Conservation (phyloP, 2,797 vertebrate species). For the Iguana delicatissima region DNA sequence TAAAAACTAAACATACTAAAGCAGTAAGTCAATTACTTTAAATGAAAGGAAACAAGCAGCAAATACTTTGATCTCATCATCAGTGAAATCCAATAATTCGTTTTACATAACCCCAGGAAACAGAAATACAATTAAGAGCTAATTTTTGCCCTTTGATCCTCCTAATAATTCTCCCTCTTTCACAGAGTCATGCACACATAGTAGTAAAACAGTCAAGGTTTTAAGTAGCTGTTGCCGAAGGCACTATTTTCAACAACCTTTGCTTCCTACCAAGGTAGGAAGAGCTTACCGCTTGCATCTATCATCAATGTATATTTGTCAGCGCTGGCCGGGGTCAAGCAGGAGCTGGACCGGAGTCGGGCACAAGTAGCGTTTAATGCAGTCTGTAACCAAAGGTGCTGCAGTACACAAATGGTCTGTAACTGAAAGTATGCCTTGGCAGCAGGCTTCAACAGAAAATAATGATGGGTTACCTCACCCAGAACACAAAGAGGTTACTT, state of each 20-base stretch:
- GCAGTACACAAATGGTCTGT: too few species aligned
- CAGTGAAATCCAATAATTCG: constrained; percentile 48
- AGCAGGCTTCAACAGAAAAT: too few species aligned
- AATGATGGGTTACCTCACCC: too few species aligned
- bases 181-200: constrained; percentile 30
- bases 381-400: too few species aligned
- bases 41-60: constrained; percentile 54
- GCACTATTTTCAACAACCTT: constrained; percentile 48
- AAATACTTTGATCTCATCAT: constrained; percentile 50
- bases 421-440: too few species aligned
- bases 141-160: constrained; percentile 66
- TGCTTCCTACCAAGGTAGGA: neutral
- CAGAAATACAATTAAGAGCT: constrained; percentile 63
- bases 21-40: constrained; percentile 41
- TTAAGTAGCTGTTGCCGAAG: constrained; percentile 46
- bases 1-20: constrained; percentile 53
- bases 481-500: too few species aligned
- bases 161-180: constrained; percentile 48
- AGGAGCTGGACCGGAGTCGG: too few species aligned
- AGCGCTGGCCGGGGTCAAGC: too few species aligned
- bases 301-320: constrained; percentile 41
- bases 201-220: constrained; percentile 13
- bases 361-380: too few species aligned
- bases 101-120: constrained; percentile 62
- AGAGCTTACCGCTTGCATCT: constrained; percentile 47